Base-by-base conservation (phyloP, 2,113 vertebrate species). In the Podarcis muralis region DNA sequence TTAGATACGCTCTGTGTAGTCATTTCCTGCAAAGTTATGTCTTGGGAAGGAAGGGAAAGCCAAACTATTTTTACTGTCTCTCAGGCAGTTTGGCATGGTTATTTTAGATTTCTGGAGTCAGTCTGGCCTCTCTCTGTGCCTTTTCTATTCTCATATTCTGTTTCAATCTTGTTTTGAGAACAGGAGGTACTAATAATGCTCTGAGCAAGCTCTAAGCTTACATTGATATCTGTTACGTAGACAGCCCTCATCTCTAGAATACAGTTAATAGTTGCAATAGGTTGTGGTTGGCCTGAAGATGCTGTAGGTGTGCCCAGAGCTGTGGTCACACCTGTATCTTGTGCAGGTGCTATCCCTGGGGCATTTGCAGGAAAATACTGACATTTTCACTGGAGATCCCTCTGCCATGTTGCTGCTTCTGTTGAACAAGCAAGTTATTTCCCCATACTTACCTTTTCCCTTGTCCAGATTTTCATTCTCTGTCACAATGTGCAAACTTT, bases 101-200 rank as follows among this genome's bases (percentile, higher is more conserved):
- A 76, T 81, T 87, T 88, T 88, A 68, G 40, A 68, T 75, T 88
- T 77, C 68, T 77, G 81, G 81, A 77, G 81, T 77, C 81, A 83
- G 81, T 68, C 72, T 69, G 72, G 59, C 32, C 15, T 88, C 62
- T 68, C 59, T 77, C 22, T 48, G 57, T 35, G 71, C 20, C 20
- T 77, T 83, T 78, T 83, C 72, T 84, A 37, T 83, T 88, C 13
- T 83, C 62, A 86, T 53, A 65, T 77, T 88, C 40, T 77, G 62
- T 88, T 83, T 68, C n/a, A 87, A 35, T 87, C 77, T 87, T 87
- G 37, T 87, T 87, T 80, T 87, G 65, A 72, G 48, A 35, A 25
- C 5, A 23, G n/a, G 32, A 37, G 22, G 40, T 25, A 65, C 35
- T 82, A 62, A 23, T 30, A 81, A 77, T 25, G 15, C 7, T 16